Base-by-base conservation (phyloP, 2,797 vertebrate genomes). In the Gymnoscopelus microlampas region DNA sequence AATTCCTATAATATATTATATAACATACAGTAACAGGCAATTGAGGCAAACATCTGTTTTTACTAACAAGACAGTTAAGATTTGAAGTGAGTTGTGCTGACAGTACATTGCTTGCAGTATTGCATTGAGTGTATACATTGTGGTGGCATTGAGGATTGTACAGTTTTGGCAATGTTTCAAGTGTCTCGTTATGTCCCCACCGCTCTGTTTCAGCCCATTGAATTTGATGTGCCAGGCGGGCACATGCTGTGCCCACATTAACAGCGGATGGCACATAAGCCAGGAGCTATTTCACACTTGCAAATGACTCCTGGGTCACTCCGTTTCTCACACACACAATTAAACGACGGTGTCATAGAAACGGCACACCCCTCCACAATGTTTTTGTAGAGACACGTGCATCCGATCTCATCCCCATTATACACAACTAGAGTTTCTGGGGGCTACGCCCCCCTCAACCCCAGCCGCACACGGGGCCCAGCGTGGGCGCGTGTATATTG, bases 211-310 rank as follows among this genome's bases (percentile, higher is more conserved):
- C 68, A 32, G 51, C 63, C 29, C 64, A 53, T 39, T 84, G 55
- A 53, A 50, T 67, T 82, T 60, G 56, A 71, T 70, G 60, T 76
- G 47, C 53, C 71, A 35, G 50, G 15, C 0, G 0, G 53, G 14
- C 53, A 73, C 58, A 57, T 32, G 55, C 35, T 69, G 56, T 69
- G 44, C 66, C 54, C 58, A 4, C 44, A 68, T 72, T 66, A 66
- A 68, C 53, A 53, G 44, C 35, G 2, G 60, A 44, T 47, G 60
- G 13, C 26, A 63, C 7, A 66, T 29, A 13, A 48, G 35, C 59
- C 59, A 35, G 53, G 54, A 58, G 54, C 50, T 35, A 66, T 53
- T 67, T 84, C 73, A 70, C 80, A 79, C 60, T 82, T 77, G 67
- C 77, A 67, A 73, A 80, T 67, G 26, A 78, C 80, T 74, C 61